Conservation (phyloP, 2,888 invertebrate genomes). For the Cataglyphis rosenhaueri region DNA sequence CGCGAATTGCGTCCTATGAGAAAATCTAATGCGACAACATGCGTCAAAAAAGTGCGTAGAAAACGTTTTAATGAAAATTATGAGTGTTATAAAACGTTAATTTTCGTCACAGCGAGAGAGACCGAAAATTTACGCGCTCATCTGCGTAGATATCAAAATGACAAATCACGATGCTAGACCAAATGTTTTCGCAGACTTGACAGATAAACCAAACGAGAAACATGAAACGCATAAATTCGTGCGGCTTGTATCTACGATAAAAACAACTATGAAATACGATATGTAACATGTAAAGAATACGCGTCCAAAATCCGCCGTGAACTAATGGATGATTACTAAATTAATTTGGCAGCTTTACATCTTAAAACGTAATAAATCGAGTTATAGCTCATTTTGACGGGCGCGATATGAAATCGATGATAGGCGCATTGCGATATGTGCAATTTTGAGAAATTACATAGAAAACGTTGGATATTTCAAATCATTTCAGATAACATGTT, state of each 20-base stretch:
- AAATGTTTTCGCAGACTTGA: slow-evolving; percentile 60
- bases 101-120: slow-evolving; percentile 50
- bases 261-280: slow-evolving; percentile 62
- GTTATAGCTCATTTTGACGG: slow-evolving; percentile 43
- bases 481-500: not conserved
- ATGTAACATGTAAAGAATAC: slow-evolving; percentile 4
- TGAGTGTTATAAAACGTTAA: slow-evolving; percentile 51
- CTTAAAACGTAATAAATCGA: slow-evolving; percentile 27
- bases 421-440: not conserved
- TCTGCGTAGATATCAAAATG: slow-evolving; percentile 65
- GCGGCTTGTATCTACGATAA: slow-evolving; percentile 63
- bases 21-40: slow-evolving; percentile 23
- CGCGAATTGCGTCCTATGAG: not conserved
- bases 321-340: slow-evolving; percentile 14
- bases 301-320: not conserved
- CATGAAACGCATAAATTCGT: slow-evolving; percentile 60
- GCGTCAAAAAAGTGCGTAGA: slow-evolving; percentile 8
- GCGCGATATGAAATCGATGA: slow-evolving; percentile 7
- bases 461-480: not conserved
- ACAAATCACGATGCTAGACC: slow-evolving; percentile 63
- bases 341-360: slow-evolving; percentile 39
- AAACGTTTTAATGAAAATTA: slow-evolving; percentile 57
- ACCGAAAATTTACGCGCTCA: slow-evolving; percentile 63
- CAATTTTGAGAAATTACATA: not conserved
- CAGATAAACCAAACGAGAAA: slow-evolving; percentile 26